These are phyloP conservation scores for Dione juno DNA, from an alignment of 2,888 invertebrate species.

Conservation along the genomic window DNA sequence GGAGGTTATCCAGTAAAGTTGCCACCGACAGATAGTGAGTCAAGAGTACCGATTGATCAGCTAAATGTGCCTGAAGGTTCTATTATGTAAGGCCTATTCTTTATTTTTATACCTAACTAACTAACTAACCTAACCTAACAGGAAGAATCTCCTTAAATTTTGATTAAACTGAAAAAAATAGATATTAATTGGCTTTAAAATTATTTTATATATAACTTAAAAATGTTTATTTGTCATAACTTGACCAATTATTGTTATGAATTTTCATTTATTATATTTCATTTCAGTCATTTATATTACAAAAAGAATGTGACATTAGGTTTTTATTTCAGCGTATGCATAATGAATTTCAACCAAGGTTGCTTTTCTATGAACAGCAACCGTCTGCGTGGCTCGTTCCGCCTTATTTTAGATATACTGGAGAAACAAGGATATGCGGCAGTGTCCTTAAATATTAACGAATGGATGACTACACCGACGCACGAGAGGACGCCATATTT, in stretches of 20 bases:
- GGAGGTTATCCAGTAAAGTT: slow-evolving; percentile 61
- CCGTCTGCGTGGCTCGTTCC: slow-evolving; percentile 78
- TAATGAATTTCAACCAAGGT: slow-evolving; percentile 79
- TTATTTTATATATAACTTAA: too few species aligned
- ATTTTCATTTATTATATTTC: too few species aligned
- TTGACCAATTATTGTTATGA: too few species aligned
- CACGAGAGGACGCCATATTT: slow-evolving; percentile 86
- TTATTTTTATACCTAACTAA: slow-evolving; percentile 49
- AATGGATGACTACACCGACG: slow-evolving; percentile 81
- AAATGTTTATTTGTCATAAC: too few species aligned
- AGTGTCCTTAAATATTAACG: slow-evolving; percentile 78
- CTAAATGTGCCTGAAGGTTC: slow-evolving; percentile 60
- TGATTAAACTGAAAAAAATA: too few species aligned
- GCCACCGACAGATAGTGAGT: slow-evolving; percentile 46
- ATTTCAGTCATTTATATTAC: too few species aligned
- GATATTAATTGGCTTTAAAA: too few species aligned
- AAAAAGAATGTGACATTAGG: not conserved
- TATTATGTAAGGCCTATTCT: slow-evolving; percentile 61
- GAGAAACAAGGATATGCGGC: slow-evolving; percentile 83
- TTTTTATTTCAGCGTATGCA: slow-evolving; percentile 79
- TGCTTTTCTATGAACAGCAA: slow-evolving; percentile 85
- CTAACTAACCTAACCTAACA: too few species aligned
- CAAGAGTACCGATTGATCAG: slow-evolving; percentile 65
- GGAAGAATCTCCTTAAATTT: too few species aligned
- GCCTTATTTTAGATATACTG: slow-evolving; percentile 80